Base-by-base conservation (phyloP, 2,888 invertebrate species). In the Pollenia labialis region DNA sequence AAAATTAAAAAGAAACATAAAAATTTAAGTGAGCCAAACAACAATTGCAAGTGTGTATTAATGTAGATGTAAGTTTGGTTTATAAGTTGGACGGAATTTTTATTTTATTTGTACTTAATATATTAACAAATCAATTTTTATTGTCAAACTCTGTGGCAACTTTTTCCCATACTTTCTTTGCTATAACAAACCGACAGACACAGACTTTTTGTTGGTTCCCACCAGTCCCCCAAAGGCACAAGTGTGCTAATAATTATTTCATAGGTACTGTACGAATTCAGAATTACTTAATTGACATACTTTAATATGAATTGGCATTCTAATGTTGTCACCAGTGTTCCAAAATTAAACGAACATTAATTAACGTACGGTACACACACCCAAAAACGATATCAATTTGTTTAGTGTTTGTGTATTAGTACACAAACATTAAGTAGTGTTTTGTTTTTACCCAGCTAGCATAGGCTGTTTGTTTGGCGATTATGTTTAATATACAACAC, bases 81-180 rank as follows among this genome's bases (percentile, higher is more conserved):
- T 74, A 54, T 75, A 52, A 79, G 50, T 79, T 81, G 16, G 68
- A 48, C 32, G 32, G 32, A 58, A 72, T 50, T 69, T 76, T 76
- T 44, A 52, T n/a, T 74, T 71, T 64, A 56, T 74, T 72, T 66
- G 32, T 72, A 84, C 60, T 56, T 64, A 87, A 83, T 74, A 81
- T 72, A 81, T 87, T 87, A 84, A 87, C 84, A 87, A 87, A 84
- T 84, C 81, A 87, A 87, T 87, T 87, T 85, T 87, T 87, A 87
- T 87, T 87, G 81, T 81, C 84, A 81, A 77, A 84, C 75, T 85
- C 79, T 80, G 74, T 74, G 79, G 74, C 18, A 83, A 83, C 71
- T 83, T 76, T 83, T 64, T 44, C 14, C 16, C 60, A 77, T 77
- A 83, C 71, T 74, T 72, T 56, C 54, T 40, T 48, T 54, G 32